Conservation (phyloP, 2,797 vertebrate genomes). For the Craterocephalus amniculus region DNA sequence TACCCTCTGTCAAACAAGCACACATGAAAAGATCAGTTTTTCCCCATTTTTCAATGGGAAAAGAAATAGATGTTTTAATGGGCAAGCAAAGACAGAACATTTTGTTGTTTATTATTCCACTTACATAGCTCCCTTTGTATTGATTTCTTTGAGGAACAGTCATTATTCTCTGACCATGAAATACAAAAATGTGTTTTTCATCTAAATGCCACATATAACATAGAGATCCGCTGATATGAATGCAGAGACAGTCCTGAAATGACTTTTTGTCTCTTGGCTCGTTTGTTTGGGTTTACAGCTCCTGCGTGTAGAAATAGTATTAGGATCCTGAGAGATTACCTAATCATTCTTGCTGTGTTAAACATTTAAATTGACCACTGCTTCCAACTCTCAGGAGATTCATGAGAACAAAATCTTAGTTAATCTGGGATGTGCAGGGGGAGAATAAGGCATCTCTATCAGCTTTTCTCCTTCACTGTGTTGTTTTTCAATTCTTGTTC, state of each 20-base stretch:
- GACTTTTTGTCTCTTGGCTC: neutral
- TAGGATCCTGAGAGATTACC: slow-evolving; percentile 24
- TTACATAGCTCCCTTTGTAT: neutral
- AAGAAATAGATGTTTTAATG: slow-evolving; percentile 1
- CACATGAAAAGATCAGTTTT: no score
- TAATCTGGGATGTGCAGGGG: slow-evolving; percentile 33
- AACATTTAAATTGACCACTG: slow-evolving; percentile 19
- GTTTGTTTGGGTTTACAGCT: slow-evolving; percentile 10
- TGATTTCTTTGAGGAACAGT: slow-evolving; percentile 6
- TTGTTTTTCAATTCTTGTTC: no score
- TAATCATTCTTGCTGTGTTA: slow-evolving; percentile 31
- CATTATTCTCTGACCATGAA: neutral
- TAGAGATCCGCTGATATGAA: neutral
- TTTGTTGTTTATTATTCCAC: slow-evolving; percentile 11
- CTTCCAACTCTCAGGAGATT: slow-evolving; percentile 36
- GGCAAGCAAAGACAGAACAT: neutral
- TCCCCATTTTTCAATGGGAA: neutral
- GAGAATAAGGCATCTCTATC: slow-evolving; percentile 58
- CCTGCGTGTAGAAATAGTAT: neutral
- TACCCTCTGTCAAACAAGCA: neutral
- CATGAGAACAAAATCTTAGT: slow-evolving; percentile 51
- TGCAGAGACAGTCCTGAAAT: slow-evolving; percentile 6
- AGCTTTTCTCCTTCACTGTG: slow-evolving; percentile 45
- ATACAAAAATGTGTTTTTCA: neutral
- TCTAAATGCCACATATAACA: slow-evolving; percentile 6